These are phyloP conservation scores for Podilymbus podiceps DNA, from an alignment of 2,113 vertebrate genomes.

Conservation along the genomic window DNA sequence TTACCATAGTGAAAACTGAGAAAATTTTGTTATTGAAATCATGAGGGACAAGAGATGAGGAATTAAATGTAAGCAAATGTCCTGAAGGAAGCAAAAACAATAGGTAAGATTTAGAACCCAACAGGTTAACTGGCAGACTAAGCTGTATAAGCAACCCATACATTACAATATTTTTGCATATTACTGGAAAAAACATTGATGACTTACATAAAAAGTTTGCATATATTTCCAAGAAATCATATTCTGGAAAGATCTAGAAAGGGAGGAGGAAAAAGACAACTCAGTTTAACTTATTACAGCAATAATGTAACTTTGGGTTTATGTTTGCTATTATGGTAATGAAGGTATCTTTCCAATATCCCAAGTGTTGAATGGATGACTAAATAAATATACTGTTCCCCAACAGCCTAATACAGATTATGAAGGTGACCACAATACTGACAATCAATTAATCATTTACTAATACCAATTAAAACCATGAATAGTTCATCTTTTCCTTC, in stretches of 20 bases:
- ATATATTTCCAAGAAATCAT: neutral
- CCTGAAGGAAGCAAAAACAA: constrained; percentile 3
- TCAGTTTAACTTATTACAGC: neutral
- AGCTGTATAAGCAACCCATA: neutral
- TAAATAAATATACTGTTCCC: neutral
- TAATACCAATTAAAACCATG: neutral
- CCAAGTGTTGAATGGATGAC: neutral
- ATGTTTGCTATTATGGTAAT: neutral
- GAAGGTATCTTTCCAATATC: neutral
- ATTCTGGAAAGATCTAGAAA: neutral
- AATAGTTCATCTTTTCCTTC: neutral
- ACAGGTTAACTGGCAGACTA: neutral
- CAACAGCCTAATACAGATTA: neutral
- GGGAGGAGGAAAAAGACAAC: neutral
- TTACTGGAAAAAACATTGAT: neutral
- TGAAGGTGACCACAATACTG: neutral
- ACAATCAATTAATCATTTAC: neutral
- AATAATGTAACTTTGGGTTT: neutral
- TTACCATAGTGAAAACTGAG: neutral
- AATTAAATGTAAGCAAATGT: neutral
- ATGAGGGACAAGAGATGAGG: neutral
- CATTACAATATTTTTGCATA: neutral
- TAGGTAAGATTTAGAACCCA: neutral
- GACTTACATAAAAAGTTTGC: neutral
- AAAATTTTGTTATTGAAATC: neutral